Evolutionary conservation across 2,113 vertebrate genomes (phyloP).

Genomic region (Paradoxurus hermaphroditus): DNA sequence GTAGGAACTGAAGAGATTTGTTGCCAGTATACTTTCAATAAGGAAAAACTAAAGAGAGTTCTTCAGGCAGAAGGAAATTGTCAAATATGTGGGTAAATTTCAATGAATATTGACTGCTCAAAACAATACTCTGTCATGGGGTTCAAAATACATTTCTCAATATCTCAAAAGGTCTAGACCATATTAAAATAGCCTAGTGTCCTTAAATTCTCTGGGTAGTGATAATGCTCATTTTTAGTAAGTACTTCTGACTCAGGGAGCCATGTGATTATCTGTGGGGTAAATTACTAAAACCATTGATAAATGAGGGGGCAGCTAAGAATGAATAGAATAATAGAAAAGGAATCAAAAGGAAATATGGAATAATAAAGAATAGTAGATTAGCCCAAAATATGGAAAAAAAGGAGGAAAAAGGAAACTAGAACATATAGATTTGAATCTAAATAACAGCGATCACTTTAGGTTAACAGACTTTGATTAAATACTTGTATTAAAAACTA

Average conservation of each 20-base stretch:
- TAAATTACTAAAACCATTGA: neutral
- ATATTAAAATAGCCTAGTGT: neutral
- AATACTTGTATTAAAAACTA: neutral
- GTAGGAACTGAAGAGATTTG: neutral
- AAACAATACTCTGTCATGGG: neutral
- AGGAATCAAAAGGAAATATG: neutral
- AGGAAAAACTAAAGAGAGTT: neutral
- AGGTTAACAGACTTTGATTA: neutral
- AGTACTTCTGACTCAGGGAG: neutral
- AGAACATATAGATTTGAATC: neutral
- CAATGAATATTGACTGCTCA: neutral
- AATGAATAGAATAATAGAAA: neutral
- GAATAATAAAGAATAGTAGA: neutral
- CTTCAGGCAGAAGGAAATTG: neutral
- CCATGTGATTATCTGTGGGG: neutral
- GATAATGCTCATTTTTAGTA: neutral
- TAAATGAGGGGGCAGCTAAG: neutral
- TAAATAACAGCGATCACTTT: neutral
- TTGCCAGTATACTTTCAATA: neutral
- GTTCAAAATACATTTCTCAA: neutral
- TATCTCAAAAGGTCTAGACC: neutral
- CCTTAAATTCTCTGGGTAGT: neutral
- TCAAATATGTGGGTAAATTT: neutral
- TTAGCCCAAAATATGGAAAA: neutral
- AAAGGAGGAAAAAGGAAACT: neutral